phyloP scores from a whole-genome alignment of 2,113 vertebrate genomes.

The Campylomormyrus numenius region DNA sequence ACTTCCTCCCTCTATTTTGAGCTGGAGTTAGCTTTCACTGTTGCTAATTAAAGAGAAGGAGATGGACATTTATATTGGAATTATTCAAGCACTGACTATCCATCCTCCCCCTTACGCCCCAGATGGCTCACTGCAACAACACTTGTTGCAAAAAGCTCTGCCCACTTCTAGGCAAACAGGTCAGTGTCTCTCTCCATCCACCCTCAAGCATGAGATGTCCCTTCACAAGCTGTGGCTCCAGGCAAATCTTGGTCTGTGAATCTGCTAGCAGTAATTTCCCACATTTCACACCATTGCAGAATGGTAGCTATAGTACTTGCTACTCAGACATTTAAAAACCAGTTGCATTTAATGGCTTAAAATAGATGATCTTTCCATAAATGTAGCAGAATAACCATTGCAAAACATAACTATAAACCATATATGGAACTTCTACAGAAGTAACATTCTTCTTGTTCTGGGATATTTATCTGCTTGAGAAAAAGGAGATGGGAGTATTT shows the following conservation, averaged over 20 bases:
- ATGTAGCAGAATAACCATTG: not conserved
- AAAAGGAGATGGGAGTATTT: not conserved
- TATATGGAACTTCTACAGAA: not conserved
- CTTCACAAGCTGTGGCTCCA: conserved; percentile 1
- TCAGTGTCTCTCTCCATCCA: not conserved
- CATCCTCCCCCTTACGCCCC: not conserved
- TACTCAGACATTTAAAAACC: not conserved
- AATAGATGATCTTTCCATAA: not conserved
- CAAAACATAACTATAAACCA: not conserved
- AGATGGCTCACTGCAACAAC: not conserved
- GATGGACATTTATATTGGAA: not conserved
- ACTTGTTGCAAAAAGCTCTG: not conserved
- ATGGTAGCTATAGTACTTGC: not conserved
- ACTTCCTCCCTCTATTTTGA: no score
- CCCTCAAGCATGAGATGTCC: not conserved
- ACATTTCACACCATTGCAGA: not conserved
- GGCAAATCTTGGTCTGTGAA: not conserved
- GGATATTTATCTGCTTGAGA: not conserved
- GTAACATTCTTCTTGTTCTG: not conserved
- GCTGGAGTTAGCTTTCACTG: not conserved
- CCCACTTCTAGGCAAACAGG: not conserved
- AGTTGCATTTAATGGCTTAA: not conserved
- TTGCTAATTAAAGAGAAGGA: not conserved
- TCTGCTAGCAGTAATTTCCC: not conserved
- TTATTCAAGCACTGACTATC: not conserved